Conservation (phyloP, 2,113 vertebrate genomes). For the Zootoca vivipara region DNA sequence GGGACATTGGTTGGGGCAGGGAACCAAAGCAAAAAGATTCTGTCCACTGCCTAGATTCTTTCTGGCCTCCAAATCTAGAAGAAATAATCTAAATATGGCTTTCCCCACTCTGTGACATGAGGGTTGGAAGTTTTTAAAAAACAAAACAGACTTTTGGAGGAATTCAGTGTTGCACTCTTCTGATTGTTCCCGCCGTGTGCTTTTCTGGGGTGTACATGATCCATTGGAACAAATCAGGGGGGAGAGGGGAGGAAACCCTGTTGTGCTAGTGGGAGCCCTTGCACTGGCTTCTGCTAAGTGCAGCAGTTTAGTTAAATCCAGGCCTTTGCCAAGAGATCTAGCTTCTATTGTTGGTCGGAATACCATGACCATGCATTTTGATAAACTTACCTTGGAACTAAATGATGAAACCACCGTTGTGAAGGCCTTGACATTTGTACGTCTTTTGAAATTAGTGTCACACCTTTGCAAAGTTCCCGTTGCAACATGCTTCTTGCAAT, state of each 20-base stretch:
- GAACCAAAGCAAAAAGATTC: neutral
- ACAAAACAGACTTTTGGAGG: neutral
- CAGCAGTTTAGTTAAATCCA: too few relatives aligned
- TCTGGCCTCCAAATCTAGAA: too few relatives aligned
- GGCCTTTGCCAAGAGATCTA: neutral
- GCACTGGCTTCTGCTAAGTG: too few relatives aligned
- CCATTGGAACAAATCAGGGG: too few relatives aligned
- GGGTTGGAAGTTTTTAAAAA: neutral
- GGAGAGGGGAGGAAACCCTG: too few relatives aligned
- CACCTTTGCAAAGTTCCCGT: neutral
- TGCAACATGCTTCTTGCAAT: neutral
- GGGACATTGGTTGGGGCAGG: neutral
- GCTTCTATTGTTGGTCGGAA: neutral
- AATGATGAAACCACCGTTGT: neutral
- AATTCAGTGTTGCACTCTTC: too few relatives aligned
- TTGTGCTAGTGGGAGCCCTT: too few relatives aligned
- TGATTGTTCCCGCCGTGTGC: too few relatives aligned
- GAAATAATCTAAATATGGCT: neutral
- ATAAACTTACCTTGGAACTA: neutral
- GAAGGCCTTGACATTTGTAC: too few relatives aligned
- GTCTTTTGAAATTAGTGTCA: neutral
- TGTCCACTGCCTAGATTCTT: neutral
- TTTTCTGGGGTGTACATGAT: too few relatives aligned
- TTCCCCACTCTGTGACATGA: neutral
- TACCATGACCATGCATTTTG: neutral